A percentile compares a stretch with the other conserved stretches of the same genome.
Evolutionary conservation across 2,797 vertebrate genomes (phyloP).

Genomic region (Catostomus latipinnis): DNA sequence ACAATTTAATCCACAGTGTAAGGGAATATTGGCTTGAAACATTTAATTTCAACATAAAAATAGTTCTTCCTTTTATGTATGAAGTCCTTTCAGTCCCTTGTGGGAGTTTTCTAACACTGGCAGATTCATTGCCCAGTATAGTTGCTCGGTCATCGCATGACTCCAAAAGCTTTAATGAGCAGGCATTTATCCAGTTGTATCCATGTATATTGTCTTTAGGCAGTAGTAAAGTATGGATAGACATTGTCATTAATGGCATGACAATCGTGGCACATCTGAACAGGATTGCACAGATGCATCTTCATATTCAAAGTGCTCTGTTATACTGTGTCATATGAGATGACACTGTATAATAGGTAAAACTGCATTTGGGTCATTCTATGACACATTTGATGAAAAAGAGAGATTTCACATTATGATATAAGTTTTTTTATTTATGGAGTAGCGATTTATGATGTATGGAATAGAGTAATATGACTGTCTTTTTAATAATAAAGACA

Average conservation of each 20-base stretch:
- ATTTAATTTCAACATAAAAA: constrained; percentile 1
- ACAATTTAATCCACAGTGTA: constrained; percentile 45
- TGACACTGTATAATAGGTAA: constrained; percentile 44
- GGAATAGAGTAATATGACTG: no score
- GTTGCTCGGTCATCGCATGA: background rate
- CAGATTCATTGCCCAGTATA: constrained; percentile 24
- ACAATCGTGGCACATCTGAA: constrained; percentile 17
- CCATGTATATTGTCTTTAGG: constrained; percentile 38
- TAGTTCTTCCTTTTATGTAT: constrained; percentile 19
- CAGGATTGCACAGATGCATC: constrained; percentile 23
- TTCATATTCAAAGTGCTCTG: constrained; percentile 49
- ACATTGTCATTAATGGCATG: constrained; percentile 36
- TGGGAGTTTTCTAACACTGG: constrained; percentile 16
- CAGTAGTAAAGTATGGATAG: constrained; percentile 21
- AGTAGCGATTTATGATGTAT: no score
- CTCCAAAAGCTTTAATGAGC: background rate
- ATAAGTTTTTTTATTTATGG: no score
- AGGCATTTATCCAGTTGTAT: no score
- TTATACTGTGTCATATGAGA: constrained; percentile 45
- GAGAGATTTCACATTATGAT: no score
- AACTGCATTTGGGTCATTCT: no score
- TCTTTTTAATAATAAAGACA: no score
- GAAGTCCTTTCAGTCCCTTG: no score
- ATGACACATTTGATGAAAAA: no score
- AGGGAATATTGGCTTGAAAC: constrained; percentile 29